Base-by-base conservation (phyloP, 2,888 invertebrate genomes). In the Chloroclysta siterata region DNA sequence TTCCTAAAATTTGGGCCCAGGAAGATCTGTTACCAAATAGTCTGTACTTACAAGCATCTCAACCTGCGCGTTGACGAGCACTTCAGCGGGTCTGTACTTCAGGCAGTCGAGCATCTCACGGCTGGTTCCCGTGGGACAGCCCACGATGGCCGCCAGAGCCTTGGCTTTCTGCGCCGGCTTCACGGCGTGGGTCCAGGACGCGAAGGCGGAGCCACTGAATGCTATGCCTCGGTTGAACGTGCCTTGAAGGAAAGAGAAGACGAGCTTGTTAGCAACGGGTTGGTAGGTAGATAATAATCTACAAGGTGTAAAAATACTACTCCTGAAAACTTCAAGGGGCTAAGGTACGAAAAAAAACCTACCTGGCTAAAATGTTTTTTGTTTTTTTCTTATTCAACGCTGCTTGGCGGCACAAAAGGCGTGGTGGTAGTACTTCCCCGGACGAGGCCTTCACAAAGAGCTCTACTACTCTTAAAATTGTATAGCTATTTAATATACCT, bases 191-290 rank as follows among this genome's bases (percentile, higher is more conserved):
- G 94, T 88, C 94, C 95, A 95, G 0, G 95, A 93, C 60, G 94
- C 89, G 14, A 96, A 88, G 0, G 95, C 94, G 1, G 94, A 93
- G 0, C 97, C 97, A 75, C 97, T 97, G 79, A 94, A 94, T 0
- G 96, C 96, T 57, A 95, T 94, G 11, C 95, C 96, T 29, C 94
- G 86, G 67, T 93, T 82, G 77, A 95, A 95, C n/a, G 94, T 84
- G 11, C 94, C 95, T 22, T 94, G 77, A 15, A 60, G 17, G 7
- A 41, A 17, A n/a, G 44, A 44, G 13, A n/a, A 41, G 4, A 41
- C 41, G 41, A 41, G 41, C n/a, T 22, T 22, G 3, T 22, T 22
- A 22, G 22, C n/a, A n/a, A n/a, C n/a, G n/a, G n/a, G n/a, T n/a
- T n/a, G n/a, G n/a, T n/a, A n/a, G n/a, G n/a, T n/a, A n/a, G n/a